These are phyloP conservation scores for Drosophila nr. medialis DNA, from an alignment of 2,888 invertebrate species.

Conservation along the genomic window DNA sequence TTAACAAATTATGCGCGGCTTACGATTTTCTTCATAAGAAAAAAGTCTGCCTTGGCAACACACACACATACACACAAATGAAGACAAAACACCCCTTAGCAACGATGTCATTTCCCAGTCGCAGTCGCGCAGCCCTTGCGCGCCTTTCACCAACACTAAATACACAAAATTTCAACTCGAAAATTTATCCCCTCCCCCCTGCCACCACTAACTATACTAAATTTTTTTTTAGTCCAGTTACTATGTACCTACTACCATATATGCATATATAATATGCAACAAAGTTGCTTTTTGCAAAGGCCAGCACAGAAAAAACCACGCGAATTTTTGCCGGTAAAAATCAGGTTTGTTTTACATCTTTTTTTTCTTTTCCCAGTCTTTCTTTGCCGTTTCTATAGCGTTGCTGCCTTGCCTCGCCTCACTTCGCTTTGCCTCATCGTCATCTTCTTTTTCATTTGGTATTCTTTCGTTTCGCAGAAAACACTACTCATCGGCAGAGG, in stretches of 20 bases:
- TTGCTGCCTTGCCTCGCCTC: slow-evolving; percentile 40
- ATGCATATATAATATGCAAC: slow-evolving; percentile 50
- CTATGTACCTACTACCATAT: slow-evolving; percentile 34
- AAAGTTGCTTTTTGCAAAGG: slow-evolving; percentile 39
- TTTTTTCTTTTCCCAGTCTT: slow-evolving; percentile 54
- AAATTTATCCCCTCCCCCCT: slow-evolving; percentile 29
- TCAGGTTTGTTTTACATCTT: slow-evolving; percentile 79
- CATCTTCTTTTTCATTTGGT: slow-evolving; percentile 63
- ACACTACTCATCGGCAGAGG: slow-evolving; percentile 70
- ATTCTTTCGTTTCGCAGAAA: slow-evolving; percentile 68
- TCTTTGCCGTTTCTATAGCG: slow-evolving; percentile 50
- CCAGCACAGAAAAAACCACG: slow-evolving; percentile 66
- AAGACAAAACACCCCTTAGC: slow-evolving; percentile 78
- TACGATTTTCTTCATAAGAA: slow-evolving; percentile 33
- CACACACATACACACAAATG: slow-evolving; percentile 27
- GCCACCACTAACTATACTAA: slow-evolving; percentile 52
- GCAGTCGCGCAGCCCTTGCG: slow-evolving; percentile 65
- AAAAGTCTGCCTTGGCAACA: slow-evolving; percentile 62
- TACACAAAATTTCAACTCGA: slow-evolving; percentile 71
- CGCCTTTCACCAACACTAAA: slow-evolving; percentile 61
- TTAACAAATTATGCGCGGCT: slow-evolving; percentile 38
- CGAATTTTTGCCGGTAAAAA: slow-evolving; percentile 81
- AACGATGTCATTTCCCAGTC: slow-evolving; percentile 51
- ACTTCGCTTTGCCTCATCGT: slow-evolving; percentile 51
- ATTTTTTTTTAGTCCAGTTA: slow-evolving; percentile 35